Evolutionary conservation across 2,888 invertebrate genomes (phyloP).

Genomic region (Schrankia costaestrigalis): DNA sequence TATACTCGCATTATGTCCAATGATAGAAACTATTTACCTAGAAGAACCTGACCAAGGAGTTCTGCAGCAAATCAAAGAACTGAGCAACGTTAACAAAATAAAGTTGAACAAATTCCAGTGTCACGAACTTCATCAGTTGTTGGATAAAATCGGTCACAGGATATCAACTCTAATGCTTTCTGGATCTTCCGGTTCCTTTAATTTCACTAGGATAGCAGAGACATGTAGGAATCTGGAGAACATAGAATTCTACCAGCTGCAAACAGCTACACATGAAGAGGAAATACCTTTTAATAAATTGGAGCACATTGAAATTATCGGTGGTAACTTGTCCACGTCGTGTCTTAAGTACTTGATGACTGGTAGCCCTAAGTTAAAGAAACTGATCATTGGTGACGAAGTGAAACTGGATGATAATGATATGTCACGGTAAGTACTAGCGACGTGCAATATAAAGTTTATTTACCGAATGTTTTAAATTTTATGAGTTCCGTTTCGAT

Average conservation of each 20-base stretch:
- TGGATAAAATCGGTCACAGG: constrained; percentile 78
- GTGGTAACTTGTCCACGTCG: constrained; percentile 81
- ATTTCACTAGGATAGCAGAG: constrained; percentile 80
- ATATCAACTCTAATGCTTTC: constrained; percentile 81
- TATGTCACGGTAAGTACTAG: constrained; percentile 79
- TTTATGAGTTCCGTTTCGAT: too few relatives aligned
- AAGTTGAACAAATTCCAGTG: constrained; percentile 83
- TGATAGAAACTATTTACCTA: constrained; percentile 83
- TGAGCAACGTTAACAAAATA: constrained; percentile 75
- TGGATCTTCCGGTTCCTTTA: constrained; percentile 78
- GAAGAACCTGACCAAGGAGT: constrained; percentile 82
- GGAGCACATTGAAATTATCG: constrained; percentile 84
- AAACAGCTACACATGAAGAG: constrained; percentile 78
- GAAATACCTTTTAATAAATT: constrained; percentile 81
- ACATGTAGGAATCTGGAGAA: constrained; percentile 81
- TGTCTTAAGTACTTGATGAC: constrained; percentile 83
- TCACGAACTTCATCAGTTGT: constrained; percentile 80
- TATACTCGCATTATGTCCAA: constrained; percentile 82
- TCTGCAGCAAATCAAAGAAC: constrained; percentile 69
- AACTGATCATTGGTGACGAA: constrained; percentile 83
- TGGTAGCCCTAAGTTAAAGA: constrained; percentile 80
- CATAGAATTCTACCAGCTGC: constrained; percentile 84
- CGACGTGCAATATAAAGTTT: too few relatives aligned
- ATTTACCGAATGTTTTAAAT: too few relatives aligned
- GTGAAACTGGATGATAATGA: constrained; percentile 85